Evolutionary conservation across 1,140 invertebrate genomes (phyloP).

Genomic region (Hyposmocoma kahamanoa): DNA sequence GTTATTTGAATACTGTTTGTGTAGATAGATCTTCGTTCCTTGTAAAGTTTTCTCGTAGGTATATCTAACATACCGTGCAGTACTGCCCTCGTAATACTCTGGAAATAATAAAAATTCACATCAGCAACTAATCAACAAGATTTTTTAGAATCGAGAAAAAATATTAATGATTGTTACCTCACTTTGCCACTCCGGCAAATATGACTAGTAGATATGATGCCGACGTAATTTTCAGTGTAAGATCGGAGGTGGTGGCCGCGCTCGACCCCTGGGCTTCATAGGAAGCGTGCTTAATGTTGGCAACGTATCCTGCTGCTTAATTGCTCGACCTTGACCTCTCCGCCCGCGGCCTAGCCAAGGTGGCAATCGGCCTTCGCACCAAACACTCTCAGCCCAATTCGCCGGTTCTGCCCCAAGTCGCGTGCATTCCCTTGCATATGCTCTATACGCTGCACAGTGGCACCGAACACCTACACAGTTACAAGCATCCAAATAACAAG

Average conservation of each 20-base stretch:
- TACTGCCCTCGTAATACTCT: constrained; percentile 50
- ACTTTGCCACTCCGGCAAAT: constrained; percentile 45
- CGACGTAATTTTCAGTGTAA: constrained; percentile 36
- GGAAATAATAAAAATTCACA: constrained; percentile 29
- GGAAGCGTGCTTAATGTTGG: constrained; percentile 35
- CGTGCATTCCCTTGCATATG: constrained; percentile 90
- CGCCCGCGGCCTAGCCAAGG: constrained; percentile 40
- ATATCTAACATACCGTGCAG: no score
- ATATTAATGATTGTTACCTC: constrained; percentile 43
- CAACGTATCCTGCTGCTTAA: constrained; percentile 25
- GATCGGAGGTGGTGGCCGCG: constrained; percentile 55
- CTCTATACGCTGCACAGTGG: constrained; percentile 91
- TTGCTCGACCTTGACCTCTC: constrained; percentile 18
- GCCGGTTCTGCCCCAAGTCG: constrained; percentile 81
- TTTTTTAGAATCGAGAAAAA: no score
- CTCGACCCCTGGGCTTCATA: constrained; percentile 35
- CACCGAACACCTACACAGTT: constrained; percentile 87
- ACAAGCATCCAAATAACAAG: constrained; percentile 92
- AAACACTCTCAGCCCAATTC: constrained; percentile 79
- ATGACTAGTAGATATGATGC: constrained; percentile 58
- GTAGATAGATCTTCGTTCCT: constrained; percentile 67
- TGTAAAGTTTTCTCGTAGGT: constrained; percentile 35
- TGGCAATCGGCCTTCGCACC: constrained; percentile 66
- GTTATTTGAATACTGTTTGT: constrained; percentile 67
- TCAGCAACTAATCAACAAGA: no score